phyloP scores from a whole-genome alignment of 2,113 vertebrate species.

The Aphyosemion australe region DNA sequence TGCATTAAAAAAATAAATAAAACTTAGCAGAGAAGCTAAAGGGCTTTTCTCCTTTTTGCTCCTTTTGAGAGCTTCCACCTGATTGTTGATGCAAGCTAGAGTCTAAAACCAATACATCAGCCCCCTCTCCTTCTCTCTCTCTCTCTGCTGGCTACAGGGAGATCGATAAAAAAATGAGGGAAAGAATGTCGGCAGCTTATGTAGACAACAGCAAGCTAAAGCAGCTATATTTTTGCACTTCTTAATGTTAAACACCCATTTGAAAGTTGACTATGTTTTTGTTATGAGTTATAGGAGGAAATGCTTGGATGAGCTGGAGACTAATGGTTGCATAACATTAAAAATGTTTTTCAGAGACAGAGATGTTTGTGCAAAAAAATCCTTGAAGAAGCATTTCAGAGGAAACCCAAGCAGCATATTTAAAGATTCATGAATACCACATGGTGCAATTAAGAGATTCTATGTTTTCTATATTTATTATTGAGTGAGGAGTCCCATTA shows the following conservation, averaged over 20 bases:
- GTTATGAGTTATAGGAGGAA: no score
- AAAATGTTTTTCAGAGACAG: no score
- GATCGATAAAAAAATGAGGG: conserved; percentile 47
- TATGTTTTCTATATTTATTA: conserved; percentile 1
- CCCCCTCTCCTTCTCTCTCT: neutral
- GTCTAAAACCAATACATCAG: conserved; percentile 57
- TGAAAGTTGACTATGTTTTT: no score
- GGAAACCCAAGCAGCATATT: neutral
- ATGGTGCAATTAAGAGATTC: neutral
- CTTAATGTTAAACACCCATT: no score
- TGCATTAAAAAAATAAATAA: neutral
- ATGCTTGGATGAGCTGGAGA: no score
- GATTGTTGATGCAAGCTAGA: conserved; percentile 44
- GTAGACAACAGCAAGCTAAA: conserved; percentile 15
- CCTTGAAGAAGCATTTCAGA: neutral
- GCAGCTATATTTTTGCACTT: neutral
- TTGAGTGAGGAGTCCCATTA: neutral
- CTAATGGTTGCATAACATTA: no score
- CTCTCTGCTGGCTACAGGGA: conserved; percentile 24
- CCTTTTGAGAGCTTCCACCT: conserved; percentile 15
- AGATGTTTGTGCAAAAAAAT: neutral
- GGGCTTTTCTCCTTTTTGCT: neutral
- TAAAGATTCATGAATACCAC: conserved; percentile 7
- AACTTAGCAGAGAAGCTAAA: neutral
- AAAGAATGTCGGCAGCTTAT: no score